phyloP scores from a whole-genome alignment of 2,797 vertebrate genomes.

The Gadopsis marmoratus region DNA sequence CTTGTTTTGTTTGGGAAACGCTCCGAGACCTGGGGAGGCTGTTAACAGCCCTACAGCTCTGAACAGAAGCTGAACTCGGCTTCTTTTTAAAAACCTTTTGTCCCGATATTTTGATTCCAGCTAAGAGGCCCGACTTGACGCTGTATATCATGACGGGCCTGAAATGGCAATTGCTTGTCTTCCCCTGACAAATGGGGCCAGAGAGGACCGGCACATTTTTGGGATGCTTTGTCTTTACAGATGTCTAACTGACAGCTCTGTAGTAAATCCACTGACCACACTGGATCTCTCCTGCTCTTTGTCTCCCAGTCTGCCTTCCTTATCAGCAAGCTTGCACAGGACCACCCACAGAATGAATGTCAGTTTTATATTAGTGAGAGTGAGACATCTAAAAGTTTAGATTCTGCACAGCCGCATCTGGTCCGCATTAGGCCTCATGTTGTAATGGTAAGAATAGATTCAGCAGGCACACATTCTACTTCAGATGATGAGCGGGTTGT shows the following conservation, averaged over 20 bases:
- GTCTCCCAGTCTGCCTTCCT: constrained; percentile 14
- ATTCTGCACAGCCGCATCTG: constrained; percentile 55
- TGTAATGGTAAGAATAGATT: constrained; percentile 20
- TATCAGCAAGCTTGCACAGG: constrained; percentile 14
- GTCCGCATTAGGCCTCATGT: constrained; percentile 20
- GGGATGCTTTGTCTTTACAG: constrained; percentile 55
- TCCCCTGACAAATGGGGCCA: constrained; percentile 59
- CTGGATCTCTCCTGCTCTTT: constrained; percentile 22
- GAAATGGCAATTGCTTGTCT: constrained; percentile 57
- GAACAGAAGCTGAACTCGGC: constrained; percentile 20
- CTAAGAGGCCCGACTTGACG: constrained; percentile 30
- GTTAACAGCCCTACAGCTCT: constrained; percentile 16
- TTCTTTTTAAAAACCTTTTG: constrained; percentile 20
- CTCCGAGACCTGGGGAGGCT: constrained; percentile 12
- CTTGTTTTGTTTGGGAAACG: constrained; percentile 55
- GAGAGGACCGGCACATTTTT: constrained; percentile 53
- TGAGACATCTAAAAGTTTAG: constrained; percentile 50
- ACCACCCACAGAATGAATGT: constrained; percentile 33
- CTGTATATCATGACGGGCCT: constrained; percentile 51
- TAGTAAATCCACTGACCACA: constrained; percentile 55
- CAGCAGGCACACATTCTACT: constrained; percentile 24
- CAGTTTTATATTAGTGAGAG: constrained; percentile 40
- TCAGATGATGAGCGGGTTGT: constrained; percentile 12
- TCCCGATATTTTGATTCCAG: constrained; percentile 55
- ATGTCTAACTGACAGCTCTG: constrained; percentile 57